Evolutionary conservation across 2,888 invertebrate genomes (phyloP).

Genomic region (Orthonychiurus folsomi): DNA sequence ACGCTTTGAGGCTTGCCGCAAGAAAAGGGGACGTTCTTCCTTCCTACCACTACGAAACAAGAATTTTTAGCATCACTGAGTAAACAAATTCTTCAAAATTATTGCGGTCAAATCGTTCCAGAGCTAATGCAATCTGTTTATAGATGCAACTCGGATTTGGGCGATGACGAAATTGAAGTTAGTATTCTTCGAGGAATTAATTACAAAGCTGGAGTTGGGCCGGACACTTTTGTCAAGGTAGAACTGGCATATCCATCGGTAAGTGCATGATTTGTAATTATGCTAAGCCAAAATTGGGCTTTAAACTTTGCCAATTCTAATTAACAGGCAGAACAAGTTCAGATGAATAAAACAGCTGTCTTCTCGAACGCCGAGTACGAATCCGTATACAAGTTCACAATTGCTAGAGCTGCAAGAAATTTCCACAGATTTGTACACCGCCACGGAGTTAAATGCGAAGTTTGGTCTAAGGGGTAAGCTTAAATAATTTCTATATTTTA

Average conservation of each 20-base stretch:
- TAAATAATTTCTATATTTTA: neutral
- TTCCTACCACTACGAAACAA: slow-evolving; percentile 85
- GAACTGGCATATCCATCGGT: slow-evolving; percentile 86
- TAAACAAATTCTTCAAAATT: slow-evolving; percentile 45
- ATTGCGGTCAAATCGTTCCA: slow-evolving; percentile 1
- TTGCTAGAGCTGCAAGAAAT: slow-evolving; percentile 67
- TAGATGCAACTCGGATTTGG: slow-evolving; percentile 79
- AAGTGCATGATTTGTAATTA: slow-evolving; percentile 42
- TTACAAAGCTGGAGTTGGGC: slow-evolving; percentile 71
- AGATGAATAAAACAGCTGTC: slow-evolving; percentile 64
- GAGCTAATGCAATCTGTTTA: slow-evolving; percentile 7
- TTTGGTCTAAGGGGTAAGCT: slow-evolving; percentile 82
- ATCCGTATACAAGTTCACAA: slow-evolving; percentile 65
- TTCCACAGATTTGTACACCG: slow-evolving; percentile 81
- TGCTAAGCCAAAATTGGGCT: too few relatives aligned
- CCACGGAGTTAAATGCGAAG: slow-evolving; percentile 79
- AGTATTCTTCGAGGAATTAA: slow-evolving; percentile 77
- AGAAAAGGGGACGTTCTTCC: slow-evolving; percentile 54
- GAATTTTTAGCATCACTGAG: slow-evolving; percentile 81
- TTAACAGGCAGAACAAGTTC: slow-evolving; percentile 59
- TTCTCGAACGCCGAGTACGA: slow-evolving; percentile 78
- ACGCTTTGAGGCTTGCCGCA: slow-evolving; percentile 64
- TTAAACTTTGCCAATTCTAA: too few relatives aligned
- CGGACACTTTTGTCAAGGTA: slow-evolving; percentile 85
- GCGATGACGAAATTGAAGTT: slow-evolving; percentile 81